Percentiles rank a stretch among this genome's conserved stretches.
Conservation (phyloP, 2,888 invertebrate species). For the Epistrophe eligans region DNA sequence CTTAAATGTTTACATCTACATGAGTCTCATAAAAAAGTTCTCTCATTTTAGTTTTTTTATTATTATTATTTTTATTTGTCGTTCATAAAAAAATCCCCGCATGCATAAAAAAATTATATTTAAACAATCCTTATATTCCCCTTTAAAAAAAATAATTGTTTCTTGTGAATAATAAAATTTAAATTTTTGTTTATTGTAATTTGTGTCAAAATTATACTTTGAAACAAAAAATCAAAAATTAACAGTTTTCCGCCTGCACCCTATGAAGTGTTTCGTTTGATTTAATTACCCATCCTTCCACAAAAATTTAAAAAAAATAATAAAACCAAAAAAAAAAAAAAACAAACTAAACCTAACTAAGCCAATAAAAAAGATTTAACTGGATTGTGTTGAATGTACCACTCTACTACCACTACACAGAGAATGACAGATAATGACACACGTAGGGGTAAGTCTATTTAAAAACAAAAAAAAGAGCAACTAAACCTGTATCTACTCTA, state of each 20-base stretch:
- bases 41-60: constrained; percentile 37
- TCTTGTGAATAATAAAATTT: constrained; percentile 71
- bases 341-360: constrained; percentile 65
- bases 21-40: constrained; percentile 51
- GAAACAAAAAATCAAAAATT: constrained; percentile 48
- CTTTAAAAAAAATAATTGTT: constrained; percentile 31
- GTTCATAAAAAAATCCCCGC: constrained; percentile 46
- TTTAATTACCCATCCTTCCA: constrained; percentile 78
- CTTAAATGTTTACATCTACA: constrained; percentile 27
- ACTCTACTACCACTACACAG: constrained; percentile 56
- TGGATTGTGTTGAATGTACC: constrained; percentile 75
- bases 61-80: background rate
- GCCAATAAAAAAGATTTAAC: constrained; percentile 76
- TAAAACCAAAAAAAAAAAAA: constrained; percentile 65
- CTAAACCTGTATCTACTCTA: constrained; percentile 62
- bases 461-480: constrained; percentile 41
- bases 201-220: constrained; percentile 55
- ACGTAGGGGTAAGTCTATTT: constrained; percentile 73
- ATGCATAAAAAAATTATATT: constrained; percentile 38
- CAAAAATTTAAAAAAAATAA: constrained; percentile 23
- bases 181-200: constrained; percentile 69
- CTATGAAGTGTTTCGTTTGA: constrained; percentile 84
- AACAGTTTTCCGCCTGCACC: constrained; percentile 83
- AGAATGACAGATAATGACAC: constrained; percentile 68
- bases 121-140: constrained; percentile 18